Conservation (phyloP, 2,113 vertebrate genomes). For the Thalassoma bifasciatum region DNA sequence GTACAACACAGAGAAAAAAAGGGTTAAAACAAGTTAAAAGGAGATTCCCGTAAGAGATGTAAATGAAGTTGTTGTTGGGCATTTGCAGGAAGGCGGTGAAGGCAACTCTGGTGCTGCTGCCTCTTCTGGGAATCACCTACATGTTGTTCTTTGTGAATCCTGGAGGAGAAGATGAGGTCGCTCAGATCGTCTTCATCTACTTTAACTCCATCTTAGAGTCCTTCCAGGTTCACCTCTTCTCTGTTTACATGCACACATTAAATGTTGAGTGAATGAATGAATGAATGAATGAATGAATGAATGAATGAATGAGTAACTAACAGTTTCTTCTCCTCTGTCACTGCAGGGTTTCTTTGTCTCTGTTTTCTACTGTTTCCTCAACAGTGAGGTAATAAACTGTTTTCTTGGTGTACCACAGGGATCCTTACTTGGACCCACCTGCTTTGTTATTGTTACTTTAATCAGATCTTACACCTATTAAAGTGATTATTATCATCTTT, state of each 20-base stretch:
- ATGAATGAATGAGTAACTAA: slow-evolving; percentile 2
- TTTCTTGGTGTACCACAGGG: background rate
- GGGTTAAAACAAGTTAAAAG: too few species aligned
- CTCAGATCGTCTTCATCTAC: slow-evolving; percentile 67
- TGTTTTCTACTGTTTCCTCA: slow-evolving; percentile 67
- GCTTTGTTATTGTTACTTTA: too few species aligned
- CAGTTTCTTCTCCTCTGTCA: background rate
- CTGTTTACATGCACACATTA: background rate
- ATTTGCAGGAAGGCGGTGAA: slow-evolving; percentile 62
- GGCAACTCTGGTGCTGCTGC: slow-evolving; percentile 60
- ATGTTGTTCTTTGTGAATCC: slow-evolving; percentile 69
- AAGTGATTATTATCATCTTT: too few species aligned
- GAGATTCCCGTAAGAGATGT: too few species aligned
- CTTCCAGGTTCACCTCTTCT: slow-evolving; percentile 43
- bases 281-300: too few species aligned
- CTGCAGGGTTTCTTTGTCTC: slow-evolving; percentile 67
- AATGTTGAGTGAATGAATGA: too few species aligned
- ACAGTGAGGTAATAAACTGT: slow-evolving; percentile 51
- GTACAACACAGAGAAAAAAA: slow-evolving; percentile 27
- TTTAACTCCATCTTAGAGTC: slow-evolving; percentile 66
- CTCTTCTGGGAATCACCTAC: slow-evolving; percentile 65
- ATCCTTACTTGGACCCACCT: background rate
- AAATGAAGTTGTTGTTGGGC: background rate
- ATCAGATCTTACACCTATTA: background rate
- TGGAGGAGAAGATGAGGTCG: slow-evolving; percentile 55